phyloP scores from a whole-genome alignment of 2,797 vertebrate species.

The Liasis olivaceus region DNA sequence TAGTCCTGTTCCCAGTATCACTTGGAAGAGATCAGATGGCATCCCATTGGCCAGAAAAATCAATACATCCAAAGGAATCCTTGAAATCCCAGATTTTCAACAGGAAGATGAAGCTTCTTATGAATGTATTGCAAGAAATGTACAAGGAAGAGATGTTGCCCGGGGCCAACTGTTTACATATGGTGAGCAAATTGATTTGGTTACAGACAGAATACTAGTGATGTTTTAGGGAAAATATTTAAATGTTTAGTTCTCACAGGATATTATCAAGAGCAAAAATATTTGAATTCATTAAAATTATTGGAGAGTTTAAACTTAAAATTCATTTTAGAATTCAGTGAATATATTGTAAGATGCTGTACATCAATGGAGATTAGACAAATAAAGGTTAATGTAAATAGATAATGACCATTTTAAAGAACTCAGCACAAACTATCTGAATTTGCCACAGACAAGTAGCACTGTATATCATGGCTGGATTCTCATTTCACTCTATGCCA shows the following conservation, averaged over 20 bases:
- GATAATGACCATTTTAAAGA: not conserved
- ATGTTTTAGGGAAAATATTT: not conserved
- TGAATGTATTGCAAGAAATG: constrained; percentile 70
- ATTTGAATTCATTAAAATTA: constrained; percentile 33
- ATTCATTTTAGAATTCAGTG: constrained; percentile 16
- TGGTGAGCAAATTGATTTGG: constrained; percentile 63
- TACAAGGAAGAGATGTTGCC: constrained; percentile 67
- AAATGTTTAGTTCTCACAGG: constrained; percentile 24
- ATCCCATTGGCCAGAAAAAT: constrained; percentile 65
- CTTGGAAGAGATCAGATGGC: constrained; percentile 74
- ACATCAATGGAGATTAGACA: constrained; percentile 26
- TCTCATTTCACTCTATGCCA: not conserved
- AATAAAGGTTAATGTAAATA: constrained; percentile 18
- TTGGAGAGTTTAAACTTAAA: constrained; percentile 17
- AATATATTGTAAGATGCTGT: constrained; percentile 1
- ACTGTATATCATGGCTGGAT: not conserved
- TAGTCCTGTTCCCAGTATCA: constrained; percentile 75
- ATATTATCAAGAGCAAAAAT: not conserved
- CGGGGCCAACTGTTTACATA: constrained; percentile 74
- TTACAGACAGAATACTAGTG: not conserved
- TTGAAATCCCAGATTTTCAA: constrained; percentile 72
- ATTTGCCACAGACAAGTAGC: not conserved
- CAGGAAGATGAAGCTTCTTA: constrained; percentile 75
- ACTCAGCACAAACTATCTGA: not conserved
- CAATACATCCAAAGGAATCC: constrained; percentile 61